Conservation (phyloP, 2,797 vertebrate species). For the Hoplostethus mediterraneus region DNA sequence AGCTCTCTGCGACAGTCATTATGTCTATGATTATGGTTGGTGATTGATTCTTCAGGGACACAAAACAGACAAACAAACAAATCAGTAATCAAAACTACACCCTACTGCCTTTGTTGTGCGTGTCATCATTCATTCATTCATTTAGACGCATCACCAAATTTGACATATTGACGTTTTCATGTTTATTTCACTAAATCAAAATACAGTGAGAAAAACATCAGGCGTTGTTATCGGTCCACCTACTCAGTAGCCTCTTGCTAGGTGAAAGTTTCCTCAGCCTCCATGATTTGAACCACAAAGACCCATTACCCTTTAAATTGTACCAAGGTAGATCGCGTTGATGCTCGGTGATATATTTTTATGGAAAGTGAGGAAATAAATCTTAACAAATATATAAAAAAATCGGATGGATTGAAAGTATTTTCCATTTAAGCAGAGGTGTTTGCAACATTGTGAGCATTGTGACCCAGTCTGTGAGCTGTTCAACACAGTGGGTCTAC, state of each 20-base stretch:
- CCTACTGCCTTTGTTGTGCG: no score
- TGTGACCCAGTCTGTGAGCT: no score
- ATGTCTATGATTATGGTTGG: no score
- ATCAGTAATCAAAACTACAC: no score
- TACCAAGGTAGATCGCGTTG: neutral
- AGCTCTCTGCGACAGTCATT: no score
- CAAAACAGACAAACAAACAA: no score
- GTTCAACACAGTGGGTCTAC: neutral
- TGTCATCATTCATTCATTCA: no score
- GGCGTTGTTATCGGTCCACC: neutral
- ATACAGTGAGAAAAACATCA: neutral
- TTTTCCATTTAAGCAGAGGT: constrained; percentile 22
- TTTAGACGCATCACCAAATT: no score
- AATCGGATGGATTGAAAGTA: neutral
- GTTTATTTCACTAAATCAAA: neutral
- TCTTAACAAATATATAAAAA: neutral
- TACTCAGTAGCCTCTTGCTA: neutral
- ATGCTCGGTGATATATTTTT: constrained; percentile 6
- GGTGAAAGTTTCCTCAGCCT: neutral
- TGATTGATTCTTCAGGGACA: no score
- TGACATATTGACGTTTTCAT: no score
- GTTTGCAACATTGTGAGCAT: constrained; percentile 4
- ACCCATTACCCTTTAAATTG: neutral
- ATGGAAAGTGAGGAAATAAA: neutral
- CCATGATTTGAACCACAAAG: neutral